A percentile compares a stretch with the other conserved stretches of the same genome.
Evolutionary conservation across 1,140 invertebrate species (phyloP).

Genomic region (Heliconius himera): DNA sequence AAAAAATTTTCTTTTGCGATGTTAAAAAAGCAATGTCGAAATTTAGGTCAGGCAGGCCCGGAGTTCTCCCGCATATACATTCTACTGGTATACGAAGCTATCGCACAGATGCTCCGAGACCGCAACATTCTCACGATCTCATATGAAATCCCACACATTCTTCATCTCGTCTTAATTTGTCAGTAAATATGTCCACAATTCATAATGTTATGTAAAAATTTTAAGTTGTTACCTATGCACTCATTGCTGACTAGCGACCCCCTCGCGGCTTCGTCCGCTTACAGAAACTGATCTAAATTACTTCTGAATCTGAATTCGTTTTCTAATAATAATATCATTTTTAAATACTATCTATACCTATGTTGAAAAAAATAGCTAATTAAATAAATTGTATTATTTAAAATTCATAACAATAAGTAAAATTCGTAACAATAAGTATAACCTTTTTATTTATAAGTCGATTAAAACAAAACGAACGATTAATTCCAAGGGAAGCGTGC

Average conservation of each 20-base stretch:
- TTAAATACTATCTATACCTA: too few relatives aligned
- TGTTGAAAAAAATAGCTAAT: too few relatives aligned
- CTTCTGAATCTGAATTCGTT: too few relatives aligned
- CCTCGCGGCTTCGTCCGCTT: too few relatives aligned
- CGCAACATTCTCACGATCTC: conserved; percentile 24
- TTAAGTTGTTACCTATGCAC: neutral
- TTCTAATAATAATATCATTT: too few relatives aligned
- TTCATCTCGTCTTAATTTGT: conserved; percentile 4
- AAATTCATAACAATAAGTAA: too few relatives aligned
- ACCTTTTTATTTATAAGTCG: too few relatives aligned
- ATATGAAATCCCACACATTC: conserved; percentile 7
- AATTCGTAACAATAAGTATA: too few relatives aligned
- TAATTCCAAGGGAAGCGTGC: too few relatives aligned
- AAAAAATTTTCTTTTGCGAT: neutral
- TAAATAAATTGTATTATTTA: too few relatives aligned
- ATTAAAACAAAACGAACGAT: too few relatives aligned
- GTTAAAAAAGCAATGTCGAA: conserved; percentile 23
- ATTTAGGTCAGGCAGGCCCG: conserved; percentile 26
- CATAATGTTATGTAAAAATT: neutral
- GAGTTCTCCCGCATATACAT: conserved; percentile 12
- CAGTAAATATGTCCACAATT: neutral
- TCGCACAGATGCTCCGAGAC: conserved; percentile 28
- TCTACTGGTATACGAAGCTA: conserved; percentile 13
- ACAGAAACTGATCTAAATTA: too few relatives aligned
- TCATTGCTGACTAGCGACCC: neutral